Percentiles rank a stretch among this genome's conserved stretches.
phyloP scores from a whole-genome alignment of 2,888 invertebrate species.

The Scelioninae gen. 2 region DNA sequence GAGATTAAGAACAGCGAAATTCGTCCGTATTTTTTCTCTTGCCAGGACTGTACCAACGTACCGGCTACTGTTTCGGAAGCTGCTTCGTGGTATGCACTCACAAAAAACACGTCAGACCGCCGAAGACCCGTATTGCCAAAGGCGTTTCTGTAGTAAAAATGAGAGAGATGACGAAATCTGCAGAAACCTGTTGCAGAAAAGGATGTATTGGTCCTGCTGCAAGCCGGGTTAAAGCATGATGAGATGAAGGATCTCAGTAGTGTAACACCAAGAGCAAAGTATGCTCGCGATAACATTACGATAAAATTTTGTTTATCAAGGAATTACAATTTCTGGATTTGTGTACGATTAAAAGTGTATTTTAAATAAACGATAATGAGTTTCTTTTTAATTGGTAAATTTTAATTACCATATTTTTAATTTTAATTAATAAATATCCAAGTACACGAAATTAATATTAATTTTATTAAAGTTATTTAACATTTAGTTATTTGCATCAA shows the following conservation, averaged over 20 bases:
- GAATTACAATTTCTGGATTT: not conserved
- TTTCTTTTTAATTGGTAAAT: too few relatives aligned
- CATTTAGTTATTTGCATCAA: too few relatives aligned
- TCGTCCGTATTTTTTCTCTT: slow-evolving; percentile 69
- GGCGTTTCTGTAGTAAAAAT: slow-evolving; percentile 61
- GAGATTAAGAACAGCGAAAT: slow-evolving; percentile 24
- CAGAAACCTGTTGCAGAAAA: slow-evolving; percentile 54
- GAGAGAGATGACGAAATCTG: slow-evolving; percentile 56
- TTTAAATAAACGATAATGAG: too few relatives aligned
- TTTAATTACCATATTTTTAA: too few relatives aligned
- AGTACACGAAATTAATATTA: too few relatives aligned
- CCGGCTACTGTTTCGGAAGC: slow-evolving; percentile 76
- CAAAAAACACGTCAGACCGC: slow-evolving; percentile 76
- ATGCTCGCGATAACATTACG: slow-evolving; percentile 31
- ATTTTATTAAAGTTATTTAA: too few relatives aligned
- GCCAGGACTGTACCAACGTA: slow-evolving; percentile 73
- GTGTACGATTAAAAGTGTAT: not conserved
- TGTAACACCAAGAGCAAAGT: slow-evolving; percentile 38
- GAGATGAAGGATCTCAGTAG: slow-evolving; percentile 49
- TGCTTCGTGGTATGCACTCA: slow-evolving; percentile 74
- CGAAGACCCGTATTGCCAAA: slow-evolving; percentile 68
- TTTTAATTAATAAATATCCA: too few relatives aligned
- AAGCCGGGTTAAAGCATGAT: slow-evolving; percentile 56
- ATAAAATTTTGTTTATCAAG: slow-evolving; percentile 1
- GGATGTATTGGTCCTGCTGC: slow-evolving; percentile 50